These are phyloP conservation scores for Heterohyrax brucei DNA, from an alignment of 2,797 vertebrate species.

Conservation along the genomic window DNA sequence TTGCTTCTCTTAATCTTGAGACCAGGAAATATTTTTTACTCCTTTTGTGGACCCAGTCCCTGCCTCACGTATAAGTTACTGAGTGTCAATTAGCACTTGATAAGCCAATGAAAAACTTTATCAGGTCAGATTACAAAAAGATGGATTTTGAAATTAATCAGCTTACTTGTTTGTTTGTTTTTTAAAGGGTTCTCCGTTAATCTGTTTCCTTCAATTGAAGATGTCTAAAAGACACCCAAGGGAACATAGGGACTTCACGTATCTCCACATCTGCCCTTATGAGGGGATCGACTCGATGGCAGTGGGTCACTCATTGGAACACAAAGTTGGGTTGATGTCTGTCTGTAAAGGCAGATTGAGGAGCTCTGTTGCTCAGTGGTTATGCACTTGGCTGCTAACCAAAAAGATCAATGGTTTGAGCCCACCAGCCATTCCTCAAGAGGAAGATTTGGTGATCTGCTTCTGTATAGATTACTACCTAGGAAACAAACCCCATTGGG, in stretches of 20 bases:
- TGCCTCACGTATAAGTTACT: not conserved
- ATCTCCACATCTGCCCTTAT: not conserved
- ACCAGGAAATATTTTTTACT: conserved; percentile 30
- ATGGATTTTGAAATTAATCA: conserved; percentile 15
- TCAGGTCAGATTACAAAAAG: not conserved
- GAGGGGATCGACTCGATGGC: not conserved
- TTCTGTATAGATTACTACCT: not conserved
- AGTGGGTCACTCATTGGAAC: not conserved
- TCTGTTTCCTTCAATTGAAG: not conserved
- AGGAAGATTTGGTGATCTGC: not conserved
- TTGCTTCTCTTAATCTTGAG: not conserved
- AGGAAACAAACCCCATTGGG: not conserved
- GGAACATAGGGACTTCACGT: not conserved
- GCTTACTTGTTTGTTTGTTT: not conserved
- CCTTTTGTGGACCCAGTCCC: conserved; percentile 1
- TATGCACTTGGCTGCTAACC: not conserved
- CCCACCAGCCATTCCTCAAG: not conserved
- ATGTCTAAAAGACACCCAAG: conserved; percentile 19
- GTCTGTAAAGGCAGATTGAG: conserved; percentile 9
- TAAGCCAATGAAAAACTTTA: not conserved
- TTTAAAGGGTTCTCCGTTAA: not conserved
- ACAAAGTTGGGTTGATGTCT: not conserved
- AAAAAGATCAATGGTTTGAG: not conserved
- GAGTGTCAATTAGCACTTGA: conserved; percentile 25
- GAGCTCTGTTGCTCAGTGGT: not conserved